phyloP scores from a whole-genome alignment of 2,888 invertebrate species.

The Troilus luridus region DNA sequence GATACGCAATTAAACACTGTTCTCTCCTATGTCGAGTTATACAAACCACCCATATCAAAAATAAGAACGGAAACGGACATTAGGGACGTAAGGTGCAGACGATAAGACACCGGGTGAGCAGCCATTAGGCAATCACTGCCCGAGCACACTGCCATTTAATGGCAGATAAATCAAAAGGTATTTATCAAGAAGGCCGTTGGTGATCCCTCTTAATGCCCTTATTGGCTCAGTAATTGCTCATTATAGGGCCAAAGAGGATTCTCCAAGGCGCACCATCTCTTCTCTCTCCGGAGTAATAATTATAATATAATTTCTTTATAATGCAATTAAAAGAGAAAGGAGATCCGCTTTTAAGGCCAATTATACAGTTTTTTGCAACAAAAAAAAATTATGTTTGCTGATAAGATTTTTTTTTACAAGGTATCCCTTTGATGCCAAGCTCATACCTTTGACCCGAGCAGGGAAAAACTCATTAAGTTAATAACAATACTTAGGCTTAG shows the following conservation, averaged over 20 bases:
- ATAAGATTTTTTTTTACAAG: background rate
- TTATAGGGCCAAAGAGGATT: slow-evolving; percentile 36
- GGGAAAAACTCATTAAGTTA: background rate
- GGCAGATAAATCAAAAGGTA: slow-evolving; percentile 36
- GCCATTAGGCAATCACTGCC: background rate
- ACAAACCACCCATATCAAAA: no score
- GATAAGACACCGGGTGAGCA: background rate
- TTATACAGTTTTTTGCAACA: background rate
- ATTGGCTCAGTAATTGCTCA: slow-evolving; percentile 14
- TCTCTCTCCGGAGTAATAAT: background rate
- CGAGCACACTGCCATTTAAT: slow-evolving; percentile 16
- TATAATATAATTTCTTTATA: slow-evolving; percentile 1
- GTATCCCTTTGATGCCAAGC: background rate
- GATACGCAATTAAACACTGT: no score
- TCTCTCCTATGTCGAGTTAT: no score
- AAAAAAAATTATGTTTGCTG: background rate
- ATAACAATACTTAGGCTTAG: slow-evolving; percentile 1
- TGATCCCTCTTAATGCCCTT: background rate
- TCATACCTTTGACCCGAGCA: background rate
- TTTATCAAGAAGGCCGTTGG: slow-evolving; percentile 13
- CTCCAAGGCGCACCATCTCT: background rate
- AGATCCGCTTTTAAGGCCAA: background rate
- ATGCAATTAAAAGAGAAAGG: slow-evolving; percentile 30
- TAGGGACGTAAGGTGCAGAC: background rate
- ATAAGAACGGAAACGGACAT: background rate